Percentiles rank a stretch among this genome's conserved stretches.
Evolutionary conservation across 2,113 vertebrate genomes (phyloP).

Genomic region (Burhinus bistriatus): DNA sequence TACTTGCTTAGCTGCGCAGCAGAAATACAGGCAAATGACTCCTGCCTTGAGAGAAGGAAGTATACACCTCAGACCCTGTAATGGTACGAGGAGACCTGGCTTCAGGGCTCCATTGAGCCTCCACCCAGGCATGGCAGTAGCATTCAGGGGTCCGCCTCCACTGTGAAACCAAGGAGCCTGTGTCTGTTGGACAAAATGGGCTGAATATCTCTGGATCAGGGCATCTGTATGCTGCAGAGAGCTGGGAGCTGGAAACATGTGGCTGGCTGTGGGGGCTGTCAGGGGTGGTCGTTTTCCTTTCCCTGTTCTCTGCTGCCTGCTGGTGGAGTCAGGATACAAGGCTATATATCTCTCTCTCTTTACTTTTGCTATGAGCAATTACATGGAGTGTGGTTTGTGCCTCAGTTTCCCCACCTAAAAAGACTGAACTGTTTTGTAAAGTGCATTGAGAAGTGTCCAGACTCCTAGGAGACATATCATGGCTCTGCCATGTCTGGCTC

Average conservation of each 20-base stretch:
- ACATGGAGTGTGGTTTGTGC: background rate
- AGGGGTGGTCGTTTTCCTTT: background rate
- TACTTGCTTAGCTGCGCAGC: background rate
- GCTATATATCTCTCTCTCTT: background rate
- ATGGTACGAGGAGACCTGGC: background rate
- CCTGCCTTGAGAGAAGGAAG: background rate
- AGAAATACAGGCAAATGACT: background rate
- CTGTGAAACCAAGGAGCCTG: background rate
- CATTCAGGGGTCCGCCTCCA: background rate
- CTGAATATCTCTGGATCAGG: background rate
- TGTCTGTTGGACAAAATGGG: background rate
- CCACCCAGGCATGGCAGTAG: background rate
- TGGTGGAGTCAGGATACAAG: background rate
- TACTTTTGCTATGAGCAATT: background rate
- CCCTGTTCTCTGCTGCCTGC: background rate
- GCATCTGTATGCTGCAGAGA: background rate
- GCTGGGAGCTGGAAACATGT: background rate
- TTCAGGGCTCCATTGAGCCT: background rate
- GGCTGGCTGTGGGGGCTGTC: background rate
- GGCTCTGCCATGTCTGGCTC: background rate
- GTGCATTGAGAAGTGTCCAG: background rate
- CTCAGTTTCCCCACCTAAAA: background rate
- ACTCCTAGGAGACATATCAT: background rate
- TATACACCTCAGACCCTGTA: background rate
- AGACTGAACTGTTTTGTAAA: background rate